Conservation (phyloP, 1,140 invertebrate genomes). For the Apis laboriosa region DNA sequence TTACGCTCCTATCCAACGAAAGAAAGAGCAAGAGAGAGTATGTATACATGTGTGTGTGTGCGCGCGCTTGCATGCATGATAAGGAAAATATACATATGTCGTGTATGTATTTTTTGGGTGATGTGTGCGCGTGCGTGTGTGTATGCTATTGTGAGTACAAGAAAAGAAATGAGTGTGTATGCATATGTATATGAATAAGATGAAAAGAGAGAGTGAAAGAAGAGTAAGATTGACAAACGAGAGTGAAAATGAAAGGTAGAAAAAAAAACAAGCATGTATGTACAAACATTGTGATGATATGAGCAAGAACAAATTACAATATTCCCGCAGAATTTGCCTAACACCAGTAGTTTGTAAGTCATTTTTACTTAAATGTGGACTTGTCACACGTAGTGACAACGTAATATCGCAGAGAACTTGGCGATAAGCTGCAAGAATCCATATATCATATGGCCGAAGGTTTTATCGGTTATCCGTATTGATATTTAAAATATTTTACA, state of each 20-base stretch:
- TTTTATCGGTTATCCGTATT: slow-evolving; percentile 6
- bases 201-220: slow-evolving; percentile 40
- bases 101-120: not conserved
- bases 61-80: slow-evolving; percentile 10
- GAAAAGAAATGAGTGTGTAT: slow-evolving; percentile 20
- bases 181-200: slow-evolving; percentile 18
- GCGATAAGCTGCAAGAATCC: slow-evolving; percentile 20
- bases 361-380: slow-evolving; percentile 33
- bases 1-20: slow-evolving; percentile 47
- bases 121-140: slow-evolving; percentile 1
- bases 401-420: slow-evolving; percentile 32
- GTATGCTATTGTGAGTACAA: not conserved
- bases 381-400: slow-evolving; percentile 40
- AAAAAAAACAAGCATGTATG: slow-evolving; percentile 40
- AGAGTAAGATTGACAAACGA: slow-evolving; percentile 48
- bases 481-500: not conserved
- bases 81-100: slow-evolving; percentile 13
- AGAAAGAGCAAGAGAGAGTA: slow-evolving; percentile 31
- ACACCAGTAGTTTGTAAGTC: slow-evolving; percentile 44
- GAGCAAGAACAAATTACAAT: slow-evolving; percentile 48
- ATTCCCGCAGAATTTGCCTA: slow-evolving; percentile 62
- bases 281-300: slow-evolving; percentile 14
- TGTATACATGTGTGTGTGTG: slow-evolving; percentile 10
- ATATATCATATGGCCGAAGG: slow-evolving; percentile 19
- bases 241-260: slow-evolving; percentile 26